A percentile compares a stretch with the other conserved stretches of the same genome.
phyloP scores from a whole-genome alignment of 2,797 vertebrate genomes.

The Selene dorsalis region DNA sequence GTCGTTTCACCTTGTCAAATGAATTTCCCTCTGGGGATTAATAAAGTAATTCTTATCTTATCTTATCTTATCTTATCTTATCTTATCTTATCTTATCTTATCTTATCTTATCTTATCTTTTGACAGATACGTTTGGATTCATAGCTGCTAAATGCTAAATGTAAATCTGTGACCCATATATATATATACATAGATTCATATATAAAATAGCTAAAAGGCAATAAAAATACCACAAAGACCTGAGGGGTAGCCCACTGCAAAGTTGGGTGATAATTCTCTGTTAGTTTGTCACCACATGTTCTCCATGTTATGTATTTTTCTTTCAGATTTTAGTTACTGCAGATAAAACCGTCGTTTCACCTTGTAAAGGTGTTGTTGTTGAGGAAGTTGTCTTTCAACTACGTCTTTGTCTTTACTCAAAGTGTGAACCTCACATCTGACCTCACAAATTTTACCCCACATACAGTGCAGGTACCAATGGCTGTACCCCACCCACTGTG shows the following conservation, averaged over 20 bases:
- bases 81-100: too few species aligned
- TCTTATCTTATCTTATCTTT: too few species aligned
- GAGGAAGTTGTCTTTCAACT: background rate
- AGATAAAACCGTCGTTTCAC: background rate
- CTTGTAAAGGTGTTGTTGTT: background rate
- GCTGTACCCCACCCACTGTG: background rate
- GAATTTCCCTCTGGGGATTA: too few species aligned
- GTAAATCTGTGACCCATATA: background rate
- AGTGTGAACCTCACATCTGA: background rate
- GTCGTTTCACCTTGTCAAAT: too few species aligned
- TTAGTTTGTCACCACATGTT: too few species aligned
- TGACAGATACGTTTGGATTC: too few species aligned
- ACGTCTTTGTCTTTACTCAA: background rate
- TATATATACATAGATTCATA: too few species aligned
- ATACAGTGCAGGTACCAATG: background rate
- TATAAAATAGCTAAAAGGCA: too few species aligned
- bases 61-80: too few species aligned
- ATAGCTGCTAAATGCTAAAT: background rate
- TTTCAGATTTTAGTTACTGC: background rate
- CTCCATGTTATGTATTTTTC: background rate
- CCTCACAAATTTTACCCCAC: background rate
- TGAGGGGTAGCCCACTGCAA: background rate
- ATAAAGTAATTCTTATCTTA: too few species aligned
- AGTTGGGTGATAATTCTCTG: background rate
- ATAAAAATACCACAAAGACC: background rate